Evolutionary conservation across 2,888 invertebrate species (phyloP), one percentile per base, ranked within the genome.

Genomic region (Sinopyrophorus schimmeli): DNA sequence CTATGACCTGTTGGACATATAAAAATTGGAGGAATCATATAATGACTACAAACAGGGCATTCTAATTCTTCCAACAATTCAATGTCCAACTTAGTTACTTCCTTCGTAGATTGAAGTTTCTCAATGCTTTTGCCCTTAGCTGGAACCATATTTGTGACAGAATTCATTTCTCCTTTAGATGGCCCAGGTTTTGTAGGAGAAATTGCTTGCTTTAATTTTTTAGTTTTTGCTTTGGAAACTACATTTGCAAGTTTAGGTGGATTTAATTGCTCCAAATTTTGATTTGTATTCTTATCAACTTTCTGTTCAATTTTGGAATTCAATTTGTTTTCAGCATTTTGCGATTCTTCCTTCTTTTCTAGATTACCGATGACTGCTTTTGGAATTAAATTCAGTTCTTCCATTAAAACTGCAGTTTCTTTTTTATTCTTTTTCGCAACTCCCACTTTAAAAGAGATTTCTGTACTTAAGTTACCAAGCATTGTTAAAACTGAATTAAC

Each of bases 1-100:
- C 68, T 69, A 46, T 70, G 70, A 1, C 70, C 69, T n/a, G 64
- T 61, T 32, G 64, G 60, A 42, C 70, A 70, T 39, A 69, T 69
- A 32, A 57, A 66, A 44, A 70, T 69, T 1, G 69, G 70, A 2
- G 69, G 67, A 37, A 63, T 61, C 69, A 70, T 69, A 21, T 65
- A 60, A 12, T 53, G 57, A 37, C 66, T 69, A 44, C 70, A 70
- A 1, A 69, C 64, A 1, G 69, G 69, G 44, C 70, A 70, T 55
- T 69, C 69, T 37, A 70, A 63, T 38, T 62, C 63, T 10, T 61
- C 60, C 16, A 69, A 40, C 49, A 69, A 58, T 35, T 62, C 60
- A 20, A 67, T 66, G 34, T 64, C 62, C 12, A 63, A 47, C 18
- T 58, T 58, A 10, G 42, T n/a, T n/a, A n/a, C n/a, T n/a, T n/a